Evolutionary conservation across 2,113 vertebrate species (phyloP).

Genomic region (Hydrolagus affinis): DNA sequence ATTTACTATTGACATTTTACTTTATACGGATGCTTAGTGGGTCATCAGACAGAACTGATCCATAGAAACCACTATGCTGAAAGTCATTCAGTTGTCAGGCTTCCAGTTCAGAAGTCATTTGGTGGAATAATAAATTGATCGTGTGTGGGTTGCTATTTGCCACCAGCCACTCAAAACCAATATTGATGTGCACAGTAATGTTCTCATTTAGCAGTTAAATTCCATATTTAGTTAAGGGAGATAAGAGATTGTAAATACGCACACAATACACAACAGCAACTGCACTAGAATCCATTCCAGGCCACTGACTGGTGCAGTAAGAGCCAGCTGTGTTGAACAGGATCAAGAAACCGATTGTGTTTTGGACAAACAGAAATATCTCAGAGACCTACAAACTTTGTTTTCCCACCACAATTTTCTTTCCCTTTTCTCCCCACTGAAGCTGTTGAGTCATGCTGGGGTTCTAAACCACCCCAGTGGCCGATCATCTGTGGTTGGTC

Average conservation of each 20-base stretch:
- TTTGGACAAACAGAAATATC: not conserved
- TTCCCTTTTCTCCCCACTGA: too few relatives aligned
- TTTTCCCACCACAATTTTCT: too few relatives aligned
- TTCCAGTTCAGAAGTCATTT: not conserved
- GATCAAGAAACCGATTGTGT: not conserved
- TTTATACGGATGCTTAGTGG: not conserved
- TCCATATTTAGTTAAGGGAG: not conserved
- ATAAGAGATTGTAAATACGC: not conserved
- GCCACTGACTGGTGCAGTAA: not conserved
- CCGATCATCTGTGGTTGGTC: too few relatives aligned
- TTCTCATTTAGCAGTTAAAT: not conserved
- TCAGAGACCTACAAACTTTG: not conserved
- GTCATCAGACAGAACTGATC: not conserved
- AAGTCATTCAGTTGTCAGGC: not conserved
- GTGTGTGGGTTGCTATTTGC: not conserved
- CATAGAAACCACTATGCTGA: not conserved
- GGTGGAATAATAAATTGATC: not conserved
- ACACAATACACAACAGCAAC: not conserved
- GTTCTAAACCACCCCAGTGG: too few relatives aligned
- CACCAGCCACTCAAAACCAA: not conserved
- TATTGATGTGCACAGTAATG: not conserved
- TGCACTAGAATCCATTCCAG: not conserved
- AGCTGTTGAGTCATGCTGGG: too few relatives aligned
- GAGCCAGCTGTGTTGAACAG: not conserved
- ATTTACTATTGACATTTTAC: not conserved